Evolutionary conservation across 2,888 invertebrate species (phyloP), one percentile per base, ranked within the genome.

Genomic region (Teleiodes luculella): DNA sequence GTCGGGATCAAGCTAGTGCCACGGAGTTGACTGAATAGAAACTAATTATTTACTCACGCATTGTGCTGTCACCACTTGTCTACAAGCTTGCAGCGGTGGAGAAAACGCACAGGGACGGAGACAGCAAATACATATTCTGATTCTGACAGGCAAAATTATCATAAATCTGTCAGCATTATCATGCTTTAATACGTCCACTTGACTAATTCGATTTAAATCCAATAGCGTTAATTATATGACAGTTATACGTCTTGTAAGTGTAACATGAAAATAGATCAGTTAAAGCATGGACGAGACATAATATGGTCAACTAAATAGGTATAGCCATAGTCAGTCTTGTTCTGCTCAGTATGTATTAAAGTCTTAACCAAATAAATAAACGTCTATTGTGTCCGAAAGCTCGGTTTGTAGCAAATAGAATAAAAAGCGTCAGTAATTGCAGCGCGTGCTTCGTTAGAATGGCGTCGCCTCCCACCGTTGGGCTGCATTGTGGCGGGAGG

Each of bases 11-110:
- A 53, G 43, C 70, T 70, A 65, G 70, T 64, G 63, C 65, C 65
- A 63, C 64, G 60, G 61, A 71, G 57, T 60, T 62, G 72, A 74
- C 70, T 76, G 75, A 79, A 78, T 76, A 71, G 74, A 71, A 75
- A 74, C 74, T 78, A 79, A 81, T 79, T 79, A 80, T 82, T 78
- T 80, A 77, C 75, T 73, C 72, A 74, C 68, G 73, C 72, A 80
- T 84, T 85, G 80, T 79, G 71, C 74, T 82, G 80, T 78, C 82
- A 76, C 63, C 68, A 62, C 66, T 63, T 65, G 66, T 61, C 66
- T 10, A 10, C 39, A 39, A 65, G 64, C 62, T 67, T 41, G 48
- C 65, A 61, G 68, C 37, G 3, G 51, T 51, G 47, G 55, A 55
- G 55, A 52, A 55, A 55, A 52, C 47, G 37, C 49, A 14, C 39